These are phyloP conservation scores for Wasmannia auropunctata DNA, from an alignment of 1,140 invertebrate species.

Conservation along the genomic window DNA sequence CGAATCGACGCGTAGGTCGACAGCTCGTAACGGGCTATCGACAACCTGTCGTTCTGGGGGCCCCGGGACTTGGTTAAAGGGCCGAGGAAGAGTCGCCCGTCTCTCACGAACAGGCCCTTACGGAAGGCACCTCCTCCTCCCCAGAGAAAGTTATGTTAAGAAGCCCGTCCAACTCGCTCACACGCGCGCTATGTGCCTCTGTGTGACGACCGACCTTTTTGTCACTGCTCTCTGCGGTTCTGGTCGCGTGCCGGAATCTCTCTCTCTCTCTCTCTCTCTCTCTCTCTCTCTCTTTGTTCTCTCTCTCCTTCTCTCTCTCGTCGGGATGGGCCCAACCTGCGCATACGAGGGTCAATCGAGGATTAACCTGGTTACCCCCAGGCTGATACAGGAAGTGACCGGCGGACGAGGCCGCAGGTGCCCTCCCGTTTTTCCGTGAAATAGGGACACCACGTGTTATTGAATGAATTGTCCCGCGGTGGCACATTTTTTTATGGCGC, in stretches of 20 bases:
- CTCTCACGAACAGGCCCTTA: constrained; percentile 56
- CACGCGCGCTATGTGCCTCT: constrained; percentile 39
- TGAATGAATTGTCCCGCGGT: neutral
- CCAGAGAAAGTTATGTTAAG: constrained; percentile 72
- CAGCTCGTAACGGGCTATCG: constrained; percentile 61
- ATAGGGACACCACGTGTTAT: constrained; percentile 38
- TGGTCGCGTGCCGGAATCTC: constrained; percentile 80
- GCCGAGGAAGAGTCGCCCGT: constrained; percentile 58
- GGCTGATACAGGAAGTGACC: constrained; percentile 72
- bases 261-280: constrained; percentile 52
- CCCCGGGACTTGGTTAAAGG: constrained; percentile 28
- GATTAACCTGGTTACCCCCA: constrained; percentile 80
- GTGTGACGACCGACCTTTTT: constrained; percentile 76
- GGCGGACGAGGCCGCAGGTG: constrained; percentile 71
- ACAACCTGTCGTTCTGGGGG: constrained; percentile 61
- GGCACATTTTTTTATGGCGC: neutral
- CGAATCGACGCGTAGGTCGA: constrained; percentile 46
- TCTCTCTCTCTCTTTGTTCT: constrained; percentile 18
- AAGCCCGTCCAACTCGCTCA: constrained; percentile 58
- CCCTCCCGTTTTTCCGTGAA: constrained; percentile 60
- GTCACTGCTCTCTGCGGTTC: constrained; percentile 73
- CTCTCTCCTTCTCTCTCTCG: constrained; percentile 54
- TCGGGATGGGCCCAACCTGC: constrained; percentile 69
- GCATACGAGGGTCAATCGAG: constrained; percentile 77
- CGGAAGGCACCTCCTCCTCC: neutral